Evolutionary conservation across 2,113 vertebrate species (phyloP).

Genomic region (Nycticryphes semicollaris): DNA sequence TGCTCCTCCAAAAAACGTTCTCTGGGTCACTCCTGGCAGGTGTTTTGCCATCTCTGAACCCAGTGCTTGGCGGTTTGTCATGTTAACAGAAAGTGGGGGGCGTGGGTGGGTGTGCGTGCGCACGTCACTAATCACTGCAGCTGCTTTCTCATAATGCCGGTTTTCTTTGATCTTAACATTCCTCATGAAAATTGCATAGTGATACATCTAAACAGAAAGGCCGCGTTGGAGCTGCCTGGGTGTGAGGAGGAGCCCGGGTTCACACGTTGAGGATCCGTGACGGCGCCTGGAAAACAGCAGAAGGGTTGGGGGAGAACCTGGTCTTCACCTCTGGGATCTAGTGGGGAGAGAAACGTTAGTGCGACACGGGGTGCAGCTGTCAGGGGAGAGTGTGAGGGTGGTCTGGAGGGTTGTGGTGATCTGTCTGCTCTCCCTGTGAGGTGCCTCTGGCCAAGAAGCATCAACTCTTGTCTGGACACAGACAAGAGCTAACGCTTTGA

Average conservation of each 20-base stretch:
- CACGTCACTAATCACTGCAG: neutral
- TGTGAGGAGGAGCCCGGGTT: conserved; percentile 23
- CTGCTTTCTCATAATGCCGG: neutral
- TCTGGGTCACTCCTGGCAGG: conserved; percentile 7
- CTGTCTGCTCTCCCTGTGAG: neutral
- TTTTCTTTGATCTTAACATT: conserved; percentile 37
- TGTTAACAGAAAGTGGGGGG: conserved; percentile 10
- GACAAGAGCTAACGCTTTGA: neutral
- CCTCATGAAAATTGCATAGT: conserved; percentile 67
- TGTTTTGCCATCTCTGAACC: neutral
- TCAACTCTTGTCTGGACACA: neutral
- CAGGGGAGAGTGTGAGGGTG: neutral
- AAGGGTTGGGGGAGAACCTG: conserved; percentile 89
- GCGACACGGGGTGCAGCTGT: neutral
- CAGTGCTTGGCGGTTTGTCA: neutral
- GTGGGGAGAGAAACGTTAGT: conserved; percentile 28
- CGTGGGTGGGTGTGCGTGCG: neutral
- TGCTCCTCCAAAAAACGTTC: neutral
- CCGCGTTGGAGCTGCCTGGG: neutral
- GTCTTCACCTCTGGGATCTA: conserved; percentile 88
- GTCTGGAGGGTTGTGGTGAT: neutral
- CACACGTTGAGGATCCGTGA: conserved; percentile 87
- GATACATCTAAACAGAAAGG: neutral
- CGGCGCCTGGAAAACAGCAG: conserved; percentile 90
- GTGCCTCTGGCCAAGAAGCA: rapidly evolving